Conservation (phyloP, 2,113 vertebrate species). For the Pseudopipra pipra region DNA sequence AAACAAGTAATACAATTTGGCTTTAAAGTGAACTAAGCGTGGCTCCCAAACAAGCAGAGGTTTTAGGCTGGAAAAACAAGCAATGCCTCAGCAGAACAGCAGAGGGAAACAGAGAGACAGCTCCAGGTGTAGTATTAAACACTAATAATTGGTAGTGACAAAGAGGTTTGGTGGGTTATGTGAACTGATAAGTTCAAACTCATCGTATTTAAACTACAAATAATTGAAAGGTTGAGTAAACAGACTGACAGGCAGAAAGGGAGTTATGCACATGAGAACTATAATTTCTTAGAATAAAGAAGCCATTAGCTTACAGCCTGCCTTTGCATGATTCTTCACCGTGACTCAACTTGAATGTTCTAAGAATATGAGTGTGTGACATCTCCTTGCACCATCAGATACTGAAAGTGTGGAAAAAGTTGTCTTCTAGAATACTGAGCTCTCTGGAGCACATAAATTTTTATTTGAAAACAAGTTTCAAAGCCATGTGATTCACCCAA, state of each 20-base stretch:
- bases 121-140: background rate
- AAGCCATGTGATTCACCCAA: slow-evolving; percentile 14
- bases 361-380: background rate
- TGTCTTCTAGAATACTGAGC: background rate
- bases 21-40: background rate
- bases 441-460: background rate
- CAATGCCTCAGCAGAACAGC: slow-evolving; percentile 15
- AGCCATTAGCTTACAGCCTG: background rate
- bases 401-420: background rate
- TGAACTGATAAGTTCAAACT: background rate
- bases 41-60: background rate
- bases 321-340: background rate
- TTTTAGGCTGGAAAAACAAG: background rate
- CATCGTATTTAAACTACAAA: background rate
- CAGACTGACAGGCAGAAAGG: background rate
- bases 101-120: slow-evolving; percentile 49
- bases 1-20: background rate
- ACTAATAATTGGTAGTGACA: background rate
- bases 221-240: background rate
- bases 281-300: background rate
- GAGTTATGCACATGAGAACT: background rate
- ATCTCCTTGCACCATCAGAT: background rate
- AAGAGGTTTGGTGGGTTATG: background rate
- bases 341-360: background rate
- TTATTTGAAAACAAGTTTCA: slow-evolving; percentile 13